phyloP scores from a whole-genome alignment of 2,888 invertebrate species.

The Chymomyza fuscimana region DNA sequence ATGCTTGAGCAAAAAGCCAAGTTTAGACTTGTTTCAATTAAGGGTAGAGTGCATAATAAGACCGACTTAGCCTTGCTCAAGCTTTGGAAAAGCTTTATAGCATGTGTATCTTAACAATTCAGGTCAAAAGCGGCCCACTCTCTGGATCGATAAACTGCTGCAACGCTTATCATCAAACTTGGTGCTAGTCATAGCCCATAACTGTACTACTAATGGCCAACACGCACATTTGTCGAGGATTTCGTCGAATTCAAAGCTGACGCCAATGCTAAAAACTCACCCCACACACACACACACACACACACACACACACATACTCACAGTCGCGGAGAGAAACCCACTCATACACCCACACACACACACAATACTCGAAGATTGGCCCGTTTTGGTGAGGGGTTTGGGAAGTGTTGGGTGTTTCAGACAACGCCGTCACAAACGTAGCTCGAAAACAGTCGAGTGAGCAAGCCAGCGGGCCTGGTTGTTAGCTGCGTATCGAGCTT shows the following conservation, averaged over 20 bases:
- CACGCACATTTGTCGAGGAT: conserved; percentile 31
- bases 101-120: conserved; percentile 16
- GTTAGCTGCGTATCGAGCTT: conserved; percentile 64
- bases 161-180: conserved; percentile 34
- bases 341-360: conserved; percentile 10
- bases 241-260: conserved; percentile 23
- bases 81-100: neutral
- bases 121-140: conserved; percentile 26
- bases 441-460: conserved; percentile 4
- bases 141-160: conserved; percentile 49
- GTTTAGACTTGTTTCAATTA: neutral
- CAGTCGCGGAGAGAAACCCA: neutral
- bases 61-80: neutral
- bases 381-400: conserved; percentile 9
- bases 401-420: too few species aligned
- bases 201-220: conserved; percentile 8
- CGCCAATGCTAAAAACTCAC: conserved; percentile 49
- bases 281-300: conserved; percentile 35
- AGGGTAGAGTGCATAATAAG: neutral
- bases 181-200: neutral
- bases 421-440: neutral
- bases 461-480: conserved; percentile 22
- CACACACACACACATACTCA: conserved; percentile 6
- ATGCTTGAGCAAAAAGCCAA: neutral
- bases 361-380: neutral